phyloP scores from a whole-genome alignment of 2,113 vertebrate genomes.

The Manacus vitellinus region DNA sequence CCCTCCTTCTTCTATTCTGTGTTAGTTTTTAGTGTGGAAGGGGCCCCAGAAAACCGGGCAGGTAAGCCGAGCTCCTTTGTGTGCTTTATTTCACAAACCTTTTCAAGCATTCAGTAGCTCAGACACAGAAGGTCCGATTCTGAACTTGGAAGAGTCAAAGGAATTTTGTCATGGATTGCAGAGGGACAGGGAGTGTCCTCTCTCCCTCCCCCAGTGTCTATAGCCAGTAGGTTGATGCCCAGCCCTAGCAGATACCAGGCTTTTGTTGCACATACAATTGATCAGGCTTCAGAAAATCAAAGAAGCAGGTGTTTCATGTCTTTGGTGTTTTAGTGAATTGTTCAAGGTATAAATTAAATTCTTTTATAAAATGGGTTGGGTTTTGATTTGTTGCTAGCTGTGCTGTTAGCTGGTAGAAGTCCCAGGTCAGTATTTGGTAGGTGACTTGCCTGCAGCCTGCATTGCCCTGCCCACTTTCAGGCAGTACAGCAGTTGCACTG shows the following conservation, averaged over 20 bases:
- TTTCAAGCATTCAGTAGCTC: background rate
- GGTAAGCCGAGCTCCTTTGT: constrained; percentile 72
- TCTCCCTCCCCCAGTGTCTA: background rate
- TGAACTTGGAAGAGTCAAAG: background rate
- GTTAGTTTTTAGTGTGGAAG: constrained; percentile 83
- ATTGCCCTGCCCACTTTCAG: background rate
- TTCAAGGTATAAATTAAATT: background rate
- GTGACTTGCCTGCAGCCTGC: background rate
- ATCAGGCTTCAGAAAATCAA: background rate
- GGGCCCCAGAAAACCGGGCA: constrained; percentile 79
- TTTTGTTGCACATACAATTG: constrained; percentile 1
- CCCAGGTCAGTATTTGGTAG: background rate
- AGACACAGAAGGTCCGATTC: background rate
- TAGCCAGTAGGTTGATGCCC: constrained; percentile 41
- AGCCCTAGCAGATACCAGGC: constrained; percentile 64
- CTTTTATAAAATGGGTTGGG: background rate
- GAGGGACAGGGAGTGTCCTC: background rate
- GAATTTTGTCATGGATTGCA: background rate
- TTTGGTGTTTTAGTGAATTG: background rate
- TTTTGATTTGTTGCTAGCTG: background rate
- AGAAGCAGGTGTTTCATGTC: background rate
- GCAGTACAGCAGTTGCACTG: background rate
- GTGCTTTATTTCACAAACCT: constrained; percentile 58
- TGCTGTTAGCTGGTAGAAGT: background rate
- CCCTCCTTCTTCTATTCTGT: constrained; percentile 69